phyloP scores from a whole-genome alignment of 2,888 invertebrate species.

The Cabera pusaria region DNA sequence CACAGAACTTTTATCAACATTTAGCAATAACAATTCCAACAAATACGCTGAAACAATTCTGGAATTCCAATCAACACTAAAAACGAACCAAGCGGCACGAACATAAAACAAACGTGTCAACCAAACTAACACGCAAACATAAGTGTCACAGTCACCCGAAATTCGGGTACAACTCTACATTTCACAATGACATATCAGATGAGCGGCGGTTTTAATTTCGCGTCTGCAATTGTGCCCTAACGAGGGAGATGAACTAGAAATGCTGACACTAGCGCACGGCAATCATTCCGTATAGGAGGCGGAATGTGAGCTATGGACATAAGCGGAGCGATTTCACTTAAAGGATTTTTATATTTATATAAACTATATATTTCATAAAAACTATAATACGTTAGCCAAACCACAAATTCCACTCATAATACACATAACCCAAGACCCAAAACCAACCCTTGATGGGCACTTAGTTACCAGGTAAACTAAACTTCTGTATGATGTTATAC shows the following conservation, averaged over 20 bases:
- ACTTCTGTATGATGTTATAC: too few species aligned
- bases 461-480: too few species aligned
- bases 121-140: conserved; percentile 5
- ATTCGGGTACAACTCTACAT: conserved; percentile 18
- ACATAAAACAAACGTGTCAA: conserved; percentile 7
- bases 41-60: too few species aligned
- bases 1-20: too few species aligned
- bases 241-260: conserved; percentile 74
- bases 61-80: neutral
- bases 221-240: conserved; percentile 70
- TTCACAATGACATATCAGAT: conserved; percentile 39
- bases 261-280: conserved; percentile 76
- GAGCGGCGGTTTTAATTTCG: conserved; percentile 68
- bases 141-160: conserved; percentile 5
- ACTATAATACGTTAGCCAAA: too few species aligned
- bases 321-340: conserved; percentile 47
- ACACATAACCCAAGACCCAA: too few species aligned
- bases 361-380: too few species aligned
- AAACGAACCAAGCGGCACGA: neutral
- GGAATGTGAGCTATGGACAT: conserved; percentile 21
- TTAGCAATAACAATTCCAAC: too few species aligned
- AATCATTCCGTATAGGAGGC: conserved; percentile 60
- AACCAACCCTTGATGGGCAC: too few species aligned
- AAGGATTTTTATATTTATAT: too few species aligned
- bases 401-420: too few species aligned